Percentiles rank a stretch among this genome's conserved stretches.
Evolutionary conservation across 2,797 vertebrate genomes (phyloP).

Genomic region (Rhynchonycteris naso): DNA sequence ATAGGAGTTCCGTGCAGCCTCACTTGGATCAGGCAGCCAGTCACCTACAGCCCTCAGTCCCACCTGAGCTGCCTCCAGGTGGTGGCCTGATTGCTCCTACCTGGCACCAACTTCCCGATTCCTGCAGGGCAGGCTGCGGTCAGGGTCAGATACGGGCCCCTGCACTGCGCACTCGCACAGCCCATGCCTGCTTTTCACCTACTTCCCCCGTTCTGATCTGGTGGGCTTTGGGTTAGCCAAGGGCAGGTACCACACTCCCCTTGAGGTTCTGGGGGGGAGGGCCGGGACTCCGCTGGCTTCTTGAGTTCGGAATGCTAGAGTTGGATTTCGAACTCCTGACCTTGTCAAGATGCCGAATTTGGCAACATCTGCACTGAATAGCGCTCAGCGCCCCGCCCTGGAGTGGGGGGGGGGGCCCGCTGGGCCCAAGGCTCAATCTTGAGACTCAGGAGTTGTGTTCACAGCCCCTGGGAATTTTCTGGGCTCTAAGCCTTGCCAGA

Average conservation of each 20-base stretch:
- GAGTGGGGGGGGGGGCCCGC: rapidly evolving
- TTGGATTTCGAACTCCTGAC: neutral
- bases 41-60: neutral
- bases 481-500: neutral
- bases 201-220: rapidly evolving
- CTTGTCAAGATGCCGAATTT: too few relatives aligned
- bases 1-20: neutral
- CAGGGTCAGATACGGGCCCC: too few relatives aligned
- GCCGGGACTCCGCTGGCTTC: neutral
- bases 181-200: neutral
- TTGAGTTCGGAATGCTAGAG: neutral
- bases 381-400: rapidly evolving
- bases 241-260: neutral
- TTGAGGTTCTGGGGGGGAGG: rapidly evolving
- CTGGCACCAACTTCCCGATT: rapidly evolving
- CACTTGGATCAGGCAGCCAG: neutral
- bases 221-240: neutral
- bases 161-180: neutral
- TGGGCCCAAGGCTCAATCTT: neutral
- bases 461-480: neutral
- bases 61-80: neutral
- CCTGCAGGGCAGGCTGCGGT: rapidly evolving
- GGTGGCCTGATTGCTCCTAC: neutral
- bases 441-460: neutral
- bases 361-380: neutral